Evolutionary conservation across 2,113 vertebrate genomes (phyloP).

Genomic region (Leucosticte australis): DNA sequence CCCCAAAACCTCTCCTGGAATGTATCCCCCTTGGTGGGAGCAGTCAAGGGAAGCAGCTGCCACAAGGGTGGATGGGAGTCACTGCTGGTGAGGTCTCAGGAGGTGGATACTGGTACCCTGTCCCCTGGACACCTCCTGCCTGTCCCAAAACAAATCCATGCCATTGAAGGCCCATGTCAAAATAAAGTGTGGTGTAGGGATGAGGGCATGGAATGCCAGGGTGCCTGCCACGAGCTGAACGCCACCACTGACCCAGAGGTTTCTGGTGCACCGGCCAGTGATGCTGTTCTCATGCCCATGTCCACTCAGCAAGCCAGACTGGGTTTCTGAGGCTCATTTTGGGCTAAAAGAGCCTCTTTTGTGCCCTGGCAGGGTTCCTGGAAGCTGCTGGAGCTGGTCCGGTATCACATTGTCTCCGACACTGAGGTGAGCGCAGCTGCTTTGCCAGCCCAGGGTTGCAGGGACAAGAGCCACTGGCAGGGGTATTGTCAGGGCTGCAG

Average conservation of each 20-base stretch:
- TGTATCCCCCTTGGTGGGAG: too few species aligned
- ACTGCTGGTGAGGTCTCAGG: not conserved
- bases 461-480: not conserved
- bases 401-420: constrained; percentile 82
- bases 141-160: not conserved
- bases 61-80: not conserved
- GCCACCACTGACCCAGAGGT: not conserved
- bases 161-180: not conserved
- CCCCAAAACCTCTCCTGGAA: not conserved
- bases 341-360: not conserved
- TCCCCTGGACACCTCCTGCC: not conserved
- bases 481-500: not conserved
- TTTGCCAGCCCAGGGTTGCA: fast-evolving
- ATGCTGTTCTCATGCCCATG: not conserved
- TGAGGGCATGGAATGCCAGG: not conserved
- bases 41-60: not conserved
- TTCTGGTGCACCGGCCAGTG: not conserved
- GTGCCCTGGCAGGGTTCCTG: constrained; percentile 77
- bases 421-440: constrained; percentile 67
- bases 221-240: fast-evolving
- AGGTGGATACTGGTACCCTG: not conserved
- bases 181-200: not conserved
- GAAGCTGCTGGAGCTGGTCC: constrained; percentile 86
- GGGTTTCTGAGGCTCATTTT: not conserved
- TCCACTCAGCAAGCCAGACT: not conserved